A percentile compares a stretch with the other conserved stretches of the same genome.
Conservation (phyloP, 2,888 invertebrate genomes). For the Saturnia japonica region DNA sequence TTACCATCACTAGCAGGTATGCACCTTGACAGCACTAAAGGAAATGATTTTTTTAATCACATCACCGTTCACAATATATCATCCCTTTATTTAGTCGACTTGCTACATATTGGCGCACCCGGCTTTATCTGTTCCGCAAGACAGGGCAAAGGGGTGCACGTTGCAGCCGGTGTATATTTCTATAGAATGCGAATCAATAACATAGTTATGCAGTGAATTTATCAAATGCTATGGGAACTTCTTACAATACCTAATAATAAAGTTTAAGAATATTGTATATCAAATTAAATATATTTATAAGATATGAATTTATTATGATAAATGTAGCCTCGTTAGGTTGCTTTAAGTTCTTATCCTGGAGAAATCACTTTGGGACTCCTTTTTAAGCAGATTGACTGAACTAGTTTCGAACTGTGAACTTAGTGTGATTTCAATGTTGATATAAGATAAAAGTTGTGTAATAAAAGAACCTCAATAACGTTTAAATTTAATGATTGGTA, state of each 20-base stretch:
- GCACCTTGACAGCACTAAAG: slow-evolving; percentile 78
- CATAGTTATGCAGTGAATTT: slow-evolving; percentile 24
- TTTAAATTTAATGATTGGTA: no score
- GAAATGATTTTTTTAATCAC: slow-evolving; percentile 78
- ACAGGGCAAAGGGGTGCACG: slow-evolving; percentile 48
- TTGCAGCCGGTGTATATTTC: slow-evolving; percentile 27
- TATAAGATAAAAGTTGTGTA: no score
- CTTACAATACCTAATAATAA: slow-evolving; percentile 15
- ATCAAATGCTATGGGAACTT: slow-evolving; percentile 43
- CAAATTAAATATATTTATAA: not conserved
- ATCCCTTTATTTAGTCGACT: slow-evolving; percentile 76
- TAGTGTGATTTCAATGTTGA: no score
- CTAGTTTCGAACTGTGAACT: no score
- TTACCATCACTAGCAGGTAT: slow-evolving; percentile 56
- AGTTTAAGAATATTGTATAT: not conserved
- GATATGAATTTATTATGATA: not conserved
- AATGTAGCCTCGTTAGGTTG: not conserved
- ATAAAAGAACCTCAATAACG: no score
- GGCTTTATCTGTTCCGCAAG: slow-evolving; percentile 62
- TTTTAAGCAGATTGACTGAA: no score
- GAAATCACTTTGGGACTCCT: no score
- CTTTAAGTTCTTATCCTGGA: not conserved
- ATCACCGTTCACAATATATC: slow-evolving; percentile 76
- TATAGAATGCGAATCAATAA: slow-evolving; percentile 42
- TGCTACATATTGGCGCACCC: slow-evolving; percentile 75